Conservation (phyloP, 2,888 invertebrate species). For the Reticulitermes lucifugus region DNA sequence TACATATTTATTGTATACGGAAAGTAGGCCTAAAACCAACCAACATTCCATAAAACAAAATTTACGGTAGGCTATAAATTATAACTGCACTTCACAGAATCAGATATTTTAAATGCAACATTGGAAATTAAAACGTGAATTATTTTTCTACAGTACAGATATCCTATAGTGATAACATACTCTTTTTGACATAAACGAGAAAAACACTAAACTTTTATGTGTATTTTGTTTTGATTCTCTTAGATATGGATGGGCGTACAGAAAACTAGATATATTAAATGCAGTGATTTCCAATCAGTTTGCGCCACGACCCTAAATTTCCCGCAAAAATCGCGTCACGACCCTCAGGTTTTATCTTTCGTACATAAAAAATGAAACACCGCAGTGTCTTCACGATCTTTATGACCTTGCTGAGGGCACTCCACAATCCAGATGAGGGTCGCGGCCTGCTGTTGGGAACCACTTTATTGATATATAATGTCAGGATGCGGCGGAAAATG, state of each 20-base stretch:
- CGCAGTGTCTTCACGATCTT: too few relatives aligned
- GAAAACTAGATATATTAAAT: neutral
- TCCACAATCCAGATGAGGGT: too few relatives aligned
- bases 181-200: neutral
- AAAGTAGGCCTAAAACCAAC: neutral
- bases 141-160: neutral
- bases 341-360: too few relatives aligned
- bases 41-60: neutral
- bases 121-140: neutral
- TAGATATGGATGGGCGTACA: neutral
- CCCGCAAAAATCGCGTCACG: too few relatives aligned
- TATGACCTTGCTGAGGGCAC: too few relatives aligned
- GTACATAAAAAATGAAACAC: too few relatives aligned
- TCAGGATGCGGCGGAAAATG: neutral
- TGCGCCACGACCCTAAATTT: too few relatives aligned
- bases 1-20: neutral
- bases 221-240: neutral
- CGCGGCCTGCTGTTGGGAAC: too few relatives aligned
- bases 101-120: neutral
- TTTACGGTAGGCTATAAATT: neutral
- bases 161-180: neutral
- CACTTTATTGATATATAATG: neutral
- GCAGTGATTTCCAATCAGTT: neutral
- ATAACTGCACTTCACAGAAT: neutral
- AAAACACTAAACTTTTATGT: neutral